Evolutionary conservation across 2,113 vertebrate species (phyloP), one percentile per base, ranked within the genome.

Genomic region (Desmodus rotundus): DNA sequence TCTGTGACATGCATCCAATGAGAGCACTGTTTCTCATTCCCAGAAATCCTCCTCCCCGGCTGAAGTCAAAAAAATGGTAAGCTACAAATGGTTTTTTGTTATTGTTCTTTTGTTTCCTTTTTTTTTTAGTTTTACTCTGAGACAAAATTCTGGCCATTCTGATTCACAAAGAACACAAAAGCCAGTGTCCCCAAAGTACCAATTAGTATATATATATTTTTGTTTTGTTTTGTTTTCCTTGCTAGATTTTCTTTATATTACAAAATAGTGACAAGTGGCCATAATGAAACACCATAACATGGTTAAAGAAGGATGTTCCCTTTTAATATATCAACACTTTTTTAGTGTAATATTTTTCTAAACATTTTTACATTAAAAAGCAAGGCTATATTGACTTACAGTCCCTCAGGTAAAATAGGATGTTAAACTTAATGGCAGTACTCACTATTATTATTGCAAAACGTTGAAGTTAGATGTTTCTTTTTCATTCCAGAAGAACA

Each of bases 1-100:
- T 99, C 96, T 99, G 99, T 97, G 99, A 99, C 98, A 99, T 99
- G 99, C 99, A 99, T 97, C 99, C 99, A 45, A 99, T 99, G 99
- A 99, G 99, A 98, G 99, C 99, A 17, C 99, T 99, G 98, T 99
- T 99, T 98, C 99, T 99, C 98, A 99, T 99, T 94, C 99, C 99
- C 97, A 99, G 99, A 98, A 99, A 99, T 97, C 99, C 99, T 96
- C 99, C 99, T 58, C 99, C 99, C 56, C 98, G 99, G 95, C 99
- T 99, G 97, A 99, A 99, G 98, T 99, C 99, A 97, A 99, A 99
- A 98, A 99, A 99, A 99, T 99, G 99, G 99, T 99, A 98, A 84
- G 99, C 98, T 70, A 45, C 31, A 2, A 43, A 7, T 50, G 83
- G 16, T 78, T 74, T 67, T 45, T 67, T n/a, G 9, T 54, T 74